Percentiles rank a stretch among this genome's conserved stretches.
Conservation (phyloP, 2,888 invertebrate species). For the Lithophane ornitopus region DNA sequence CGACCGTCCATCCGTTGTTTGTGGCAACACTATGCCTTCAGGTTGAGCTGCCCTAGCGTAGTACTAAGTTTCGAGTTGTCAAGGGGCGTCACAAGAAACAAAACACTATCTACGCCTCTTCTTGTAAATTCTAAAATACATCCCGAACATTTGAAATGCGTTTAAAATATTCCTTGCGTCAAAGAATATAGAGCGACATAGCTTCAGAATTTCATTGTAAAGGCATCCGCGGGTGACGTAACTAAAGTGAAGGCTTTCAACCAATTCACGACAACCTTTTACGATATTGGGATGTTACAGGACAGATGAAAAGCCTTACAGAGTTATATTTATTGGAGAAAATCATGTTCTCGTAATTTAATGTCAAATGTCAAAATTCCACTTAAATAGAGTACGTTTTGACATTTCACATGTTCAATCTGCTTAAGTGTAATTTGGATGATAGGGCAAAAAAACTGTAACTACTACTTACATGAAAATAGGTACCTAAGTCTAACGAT, state of each 20-base stretch:
- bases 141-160: constrained; percentile 15
- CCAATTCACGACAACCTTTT: constrained; percentile 55
- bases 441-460: not conserved
- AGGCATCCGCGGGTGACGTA: constrained; percentile 14
- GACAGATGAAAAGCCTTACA: constrained; percentile 36
- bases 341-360: constrained; percentile 18
- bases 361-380: constrained; percentile 14
- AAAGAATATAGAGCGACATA: constrained; percentile 32
- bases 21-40: not conserved
- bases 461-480: not conserved
- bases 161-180: constrained; percentile 37
- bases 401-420: constrained; percentile 3
- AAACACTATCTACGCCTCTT: not conserved
- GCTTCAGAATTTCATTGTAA: constrained; percentile 31
- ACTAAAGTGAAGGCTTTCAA: constrained; percentile 41
- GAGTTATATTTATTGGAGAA: constrained; percentile 24
- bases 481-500: not conserved
- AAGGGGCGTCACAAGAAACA: not conserved
- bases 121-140: constrained; percentile 9
- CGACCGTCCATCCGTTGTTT: not conserved
- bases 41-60: not conserved
- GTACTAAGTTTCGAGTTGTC: too few species aligned
- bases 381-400: constrained; percentile 36
- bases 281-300: constrained; percentile 58
- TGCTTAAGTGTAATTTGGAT: constrained; percentile 8